Percentiles rank a stretch among this genome's conserved stretches.
phyloP scores from a whole-genome alignment of 2,888 invertebrate genomes.

The Zygothrica quintamaculata region DNA sequence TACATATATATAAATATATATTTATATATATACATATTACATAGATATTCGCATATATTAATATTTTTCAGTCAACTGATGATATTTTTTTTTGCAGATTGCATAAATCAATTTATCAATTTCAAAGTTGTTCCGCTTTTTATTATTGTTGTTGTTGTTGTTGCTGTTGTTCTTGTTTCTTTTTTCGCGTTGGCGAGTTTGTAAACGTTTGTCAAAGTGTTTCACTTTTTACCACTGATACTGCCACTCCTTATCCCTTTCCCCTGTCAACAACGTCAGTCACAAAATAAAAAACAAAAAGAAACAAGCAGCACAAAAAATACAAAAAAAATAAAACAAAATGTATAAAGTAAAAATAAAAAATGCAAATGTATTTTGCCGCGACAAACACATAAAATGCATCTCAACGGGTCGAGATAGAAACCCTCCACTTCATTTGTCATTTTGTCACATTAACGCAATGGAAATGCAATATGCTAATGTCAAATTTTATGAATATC shows the following conservation, averaged over 20 bases:
- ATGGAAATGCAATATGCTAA: constrained; percentile 81
- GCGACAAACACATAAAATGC: constrained; percentile 69
- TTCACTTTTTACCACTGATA: constrained; percentile 59
- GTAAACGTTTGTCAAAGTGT: constrained; percentile 77
- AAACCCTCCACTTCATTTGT: constrained; percentile 76
- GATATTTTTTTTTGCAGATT: constrained; percentile 51
- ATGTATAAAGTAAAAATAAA: constrained; percentile 13
- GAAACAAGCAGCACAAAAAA: neutral
- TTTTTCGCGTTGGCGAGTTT: constrained; percentile 65
- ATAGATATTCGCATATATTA: constrained; percentile 55
- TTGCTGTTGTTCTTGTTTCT: constrained; percentile 32
- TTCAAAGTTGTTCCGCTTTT: constrained; percentile 63
- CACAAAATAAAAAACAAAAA: constrained; percentile 1
- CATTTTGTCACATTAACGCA: constrained; percentile 83
- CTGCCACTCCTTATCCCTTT: constrained; percentile 28
- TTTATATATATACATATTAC: constrained; percentile 47
- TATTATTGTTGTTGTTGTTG: constrained; percentile 34
- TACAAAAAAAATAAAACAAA: too few relatives aligned
- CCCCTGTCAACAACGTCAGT: constrained; percentile 7
- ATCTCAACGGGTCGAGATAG: constrained; percentile 31
- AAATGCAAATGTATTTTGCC: constrained; percentile 74
- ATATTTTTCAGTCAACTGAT: constrained; percentile 41
- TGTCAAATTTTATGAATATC: constrained; percentile 78
- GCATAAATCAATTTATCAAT: constrained; percentile 79
- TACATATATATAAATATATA: too few relatives aligned